Evolutionary conservation across 2,888 invertebrate species (phyloP).

Genomic region (Thereva unica): DNA sequence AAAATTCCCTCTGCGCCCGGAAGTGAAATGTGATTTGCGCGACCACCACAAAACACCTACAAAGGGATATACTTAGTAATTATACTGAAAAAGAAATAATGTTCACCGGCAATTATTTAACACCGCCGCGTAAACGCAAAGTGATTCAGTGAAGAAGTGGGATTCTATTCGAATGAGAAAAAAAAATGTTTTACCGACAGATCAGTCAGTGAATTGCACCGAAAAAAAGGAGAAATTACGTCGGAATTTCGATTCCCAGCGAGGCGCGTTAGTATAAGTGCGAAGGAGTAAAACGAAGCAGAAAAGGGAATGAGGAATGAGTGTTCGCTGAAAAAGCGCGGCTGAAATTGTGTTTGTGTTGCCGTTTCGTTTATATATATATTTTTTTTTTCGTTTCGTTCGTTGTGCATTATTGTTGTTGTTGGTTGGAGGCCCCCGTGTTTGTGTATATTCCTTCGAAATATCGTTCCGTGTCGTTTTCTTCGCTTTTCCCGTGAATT

Average conservation of each 20-base stretch:
- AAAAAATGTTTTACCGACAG: constrained; percentile 13
- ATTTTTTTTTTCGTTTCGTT: constrained; percentile 12
- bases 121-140: too few relatives aligned
- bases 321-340: constrained; percentile 21
- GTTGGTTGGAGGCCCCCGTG: constrained; percentile 6
- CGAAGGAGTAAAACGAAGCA: constrained; percentile 28
- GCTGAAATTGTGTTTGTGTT: constrained; percentile 4
- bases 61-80: too few relatives aligned
- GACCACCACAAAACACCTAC: neutral
- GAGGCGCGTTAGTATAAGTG: constrained; percentile 11
- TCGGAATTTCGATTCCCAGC: constrained; percentile 20
- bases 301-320: constrained; percentile 32
- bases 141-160: neutral
- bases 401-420: constrained; percentile 8
- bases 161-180: constrained; percentile 9
- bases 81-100: too few relatives aligned
- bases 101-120: too few relatives aligned
- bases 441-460: constrained; percentile 18
- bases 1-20: neutral
- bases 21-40: constrained; percentile 18
- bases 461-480: constrained; percentile 18
- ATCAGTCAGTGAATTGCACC: constrained; percentile 8
- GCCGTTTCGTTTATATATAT: constrained; percentile 12
- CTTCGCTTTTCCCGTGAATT: constrained; percentile 3
- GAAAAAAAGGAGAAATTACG: constrained; percentile 26